Evolutionary conservation across 2,888 invertebrate species (phyloP), one percentile per base, ranked within the genome.

Genomic region (Standfussiana lucernea): DNA sequence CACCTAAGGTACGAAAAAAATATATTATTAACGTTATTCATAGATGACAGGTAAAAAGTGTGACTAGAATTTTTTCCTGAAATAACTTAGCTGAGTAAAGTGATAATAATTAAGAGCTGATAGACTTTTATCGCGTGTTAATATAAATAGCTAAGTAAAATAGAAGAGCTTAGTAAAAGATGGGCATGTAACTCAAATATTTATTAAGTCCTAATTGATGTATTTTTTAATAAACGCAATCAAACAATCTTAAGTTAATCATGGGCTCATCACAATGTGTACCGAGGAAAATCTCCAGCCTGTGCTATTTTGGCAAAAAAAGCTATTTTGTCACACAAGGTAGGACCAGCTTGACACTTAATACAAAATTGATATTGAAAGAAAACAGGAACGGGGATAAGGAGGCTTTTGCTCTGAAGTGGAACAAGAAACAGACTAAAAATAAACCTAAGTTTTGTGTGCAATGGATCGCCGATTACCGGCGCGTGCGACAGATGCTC

Each of bases 401-500:
- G 6, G 1, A 28, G 0, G 4, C 18, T 1, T 79, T 53, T 45
- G 5, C 2, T 13, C 28, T 21, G 1, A 71, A 71, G 2, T 45
- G 1, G 18, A 21, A 37, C 15, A 56, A 59, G 37, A 62, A 2
- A 32, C 28, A 56, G 37, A 45, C 32, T 28, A 61, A 61, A 59
- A 45, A 62, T 45, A 72, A 64, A 59, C 35, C 28, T 70, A 82
- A 72, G 68, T 66, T 53, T 68, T 75, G 62, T 78, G 67, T 59
- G 74, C 72, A 42, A 74, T 79, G 40, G 80, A 84, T 85, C 76
- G 88, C 88, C 88, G 91, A 90, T 91, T 92, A 92, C 74, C 89
- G 89, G 92, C 92, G 93, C 94, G 93, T 92, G 93, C 92, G 92
- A 93, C 95, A 95, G 96, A 94, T 95, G 95, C 91, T 86, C 80